These are phyloP conservation scores for Catharus ustulatus DNA, from an alignment of 2,797 vertebrate genomes.

Conservation along the genomic window DNA sequence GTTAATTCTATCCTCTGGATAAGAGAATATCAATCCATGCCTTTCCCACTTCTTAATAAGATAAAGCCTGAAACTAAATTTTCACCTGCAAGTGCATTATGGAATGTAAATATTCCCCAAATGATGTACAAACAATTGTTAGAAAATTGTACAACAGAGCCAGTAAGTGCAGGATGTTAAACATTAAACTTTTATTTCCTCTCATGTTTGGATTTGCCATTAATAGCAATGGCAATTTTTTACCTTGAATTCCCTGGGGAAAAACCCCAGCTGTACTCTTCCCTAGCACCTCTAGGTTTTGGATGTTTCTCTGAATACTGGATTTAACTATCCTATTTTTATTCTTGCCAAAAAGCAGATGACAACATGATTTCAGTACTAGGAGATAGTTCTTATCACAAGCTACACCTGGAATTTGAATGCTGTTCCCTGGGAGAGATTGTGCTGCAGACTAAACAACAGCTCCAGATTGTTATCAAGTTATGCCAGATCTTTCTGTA, in stretches of 20 bases:
- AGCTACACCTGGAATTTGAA: not conserved
- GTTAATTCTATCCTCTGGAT: not conserved
- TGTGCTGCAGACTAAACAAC: not conserved
- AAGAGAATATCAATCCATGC: not conserved
- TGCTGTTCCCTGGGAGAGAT: not conserved
- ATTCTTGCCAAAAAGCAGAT: not conserved
- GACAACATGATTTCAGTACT: not conserved
- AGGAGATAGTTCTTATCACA: not conserved
- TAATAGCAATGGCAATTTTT: not conserved
- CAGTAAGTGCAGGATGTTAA: not conserved
- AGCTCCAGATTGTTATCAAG: not conserved
- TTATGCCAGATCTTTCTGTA: not conserved
- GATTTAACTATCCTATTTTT: not conserved
- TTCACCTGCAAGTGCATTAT: not conserved
- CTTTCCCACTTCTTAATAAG: not conserved
- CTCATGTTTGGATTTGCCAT: not conserved
- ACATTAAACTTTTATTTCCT: not conserved
- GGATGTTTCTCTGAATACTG: not conserved
- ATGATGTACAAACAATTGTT: not conserved
- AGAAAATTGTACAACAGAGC: not conserved
- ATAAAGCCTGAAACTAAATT: not conserved
- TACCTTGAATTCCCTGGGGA: not conserved
- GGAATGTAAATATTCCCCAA: not conserved
- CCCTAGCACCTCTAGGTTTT: not conserved
- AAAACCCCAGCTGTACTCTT: fast-evolving